Conservation (phyloP, 2,113 vertebrate species). For the Lontra canadensis region DNA sequence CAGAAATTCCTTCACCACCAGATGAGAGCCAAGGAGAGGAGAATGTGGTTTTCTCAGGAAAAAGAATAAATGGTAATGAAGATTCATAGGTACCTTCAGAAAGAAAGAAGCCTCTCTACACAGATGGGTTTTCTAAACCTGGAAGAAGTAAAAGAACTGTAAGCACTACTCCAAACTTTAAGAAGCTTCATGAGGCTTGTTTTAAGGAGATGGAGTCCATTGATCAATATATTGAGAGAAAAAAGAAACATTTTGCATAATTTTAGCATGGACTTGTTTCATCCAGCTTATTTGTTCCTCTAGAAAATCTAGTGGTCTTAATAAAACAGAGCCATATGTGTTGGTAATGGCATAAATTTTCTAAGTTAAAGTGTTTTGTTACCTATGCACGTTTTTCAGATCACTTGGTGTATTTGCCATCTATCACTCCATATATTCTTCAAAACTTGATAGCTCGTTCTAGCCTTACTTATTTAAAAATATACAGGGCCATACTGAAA, state of each 20-base stretch:
- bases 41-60: neutral
- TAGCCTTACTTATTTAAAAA: conserved; percentile 19
- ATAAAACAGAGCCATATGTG: neutral
- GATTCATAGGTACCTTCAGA: neutral
- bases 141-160: conserved; percentile 76
- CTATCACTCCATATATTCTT: neutral
- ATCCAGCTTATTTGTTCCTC: neutral
- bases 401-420: neutral
- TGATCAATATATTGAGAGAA: conserved; percentile 92
- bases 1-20: neutral
- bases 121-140: conserved; percentile 74
- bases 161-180: conserved; percentile 93
- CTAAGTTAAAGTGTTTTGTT: neutral
- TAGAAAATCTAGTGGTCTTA: neutral
- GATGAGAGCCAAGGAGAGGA: conserved; percentile 4
- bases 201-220: conserved; percentile 98
- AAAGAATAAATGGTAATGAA: conserved; percentile 44
- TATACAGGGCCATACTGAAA: neutral
- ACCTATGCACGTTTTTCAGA: neutral
- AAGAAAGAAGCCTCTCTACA: conserved; percentile 84
- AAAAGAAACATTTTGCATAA: conserved; percentile 85
- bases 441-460: conserved; percentile 6
- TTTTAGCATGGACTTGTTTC: too few relatives aligned
- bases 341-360: neutral
- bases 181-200: conserved; percentile 93